Evolutionary conservation across 2,888 invertebrate species (phyloP).

Genomic region (Coelinius sp.): DNA sequence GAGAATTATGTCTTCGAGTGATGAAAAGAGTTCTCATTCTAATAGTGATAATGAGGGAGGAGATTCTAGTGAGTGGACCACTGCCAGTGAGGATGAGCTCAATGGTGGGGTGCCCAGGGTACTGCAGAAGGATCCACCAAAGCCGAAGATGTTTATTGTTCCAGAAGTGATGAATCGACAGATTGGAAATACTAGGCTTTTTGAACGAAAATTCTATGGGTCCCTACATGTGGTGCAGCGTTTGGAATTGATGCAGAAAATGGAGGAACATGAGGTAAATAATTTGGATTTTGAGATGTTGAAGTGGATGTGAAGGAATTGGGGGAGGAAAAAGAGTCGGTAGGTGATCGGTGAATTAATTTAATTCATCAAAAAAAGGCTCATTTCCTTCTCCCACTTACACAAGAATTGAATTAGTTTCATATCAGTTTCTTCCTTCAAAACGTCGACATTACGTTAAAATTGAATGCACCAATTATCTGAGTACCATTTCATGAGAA

Average conservation of each 20-base stretch:
- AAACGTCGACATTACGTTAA: too few relatives aligned
- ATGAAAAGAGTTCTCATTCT: background rate
- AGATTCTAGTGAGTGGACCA: constrained; percentile 54
- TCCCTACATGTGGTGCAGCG: constrained; percentile 87
- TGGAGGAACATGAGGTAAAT: constrained; percentile 79
- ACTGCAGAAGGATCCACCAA: constrained; percentile 76
- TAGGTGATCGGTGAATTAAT: too few relatives aligned
- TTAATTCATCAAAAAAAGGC: too few relatives aligned
- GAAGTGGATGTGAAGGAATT: too few relatives aligned
- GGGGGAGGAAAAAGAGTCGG: too few relatives aligned
- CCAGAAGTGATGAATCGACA: constrained; percentile 79
- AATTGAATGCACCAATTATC: too few relatives aligned
- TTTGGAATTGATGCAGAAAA: constrained; percentile 82
- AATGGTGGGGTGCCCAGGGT: constrained; percentile 65
- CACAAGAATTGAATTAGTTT: too few relatives aligned
- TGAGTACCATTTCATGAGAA: too few relatives aligned
- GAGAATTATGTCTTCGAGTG: background rate
- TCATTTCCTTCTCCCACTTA: too few relatives aligned
- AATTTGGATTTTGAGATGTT: too few relatives aligned
- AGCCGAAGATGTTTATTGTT: constrained; percentile 79
- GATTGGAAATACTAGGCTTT: constrained; percentile 75
- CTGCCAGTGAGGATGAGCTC: constrained; percentile 60
- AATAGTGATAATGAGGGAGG: constrained; percentile 39
- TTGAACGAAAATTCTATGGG: constrained; percentile 83
- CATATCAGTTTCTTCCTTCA: too few relatives aligned